Evolutionary conservation across 2,888 invertebrate genomes (phyloP).

Genomic region (Lutraria lutraria): DNA sequence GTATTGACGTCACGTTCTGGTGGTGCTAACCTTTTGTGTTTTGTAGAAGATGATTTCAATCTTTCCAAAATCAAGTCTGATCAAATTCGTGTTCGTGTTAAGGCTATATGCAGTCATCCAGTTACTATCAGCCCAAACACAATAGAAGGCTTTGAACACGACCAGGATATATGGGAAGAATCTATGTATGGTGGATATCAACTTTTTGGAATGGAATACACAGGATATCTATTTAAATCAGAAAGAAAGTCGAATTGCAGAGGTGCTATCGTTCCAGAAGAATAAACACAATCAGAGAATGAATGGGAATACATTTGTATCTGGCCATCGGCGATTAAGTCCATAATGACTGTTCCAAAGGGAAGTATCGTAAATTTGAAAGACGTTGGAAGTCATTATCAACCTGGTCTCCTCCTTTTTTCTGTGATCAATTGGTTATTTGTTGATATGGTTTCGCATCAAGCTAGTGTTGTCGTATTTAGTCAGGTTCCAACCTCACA

Average conservation of each 20-base stretch:
- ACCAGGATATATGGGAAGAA: conserved; percentile 32
- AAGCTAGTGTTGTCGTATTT: not conserved
- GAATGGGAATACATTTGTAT: not conserved
- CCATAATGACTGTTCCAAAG: not conserved
- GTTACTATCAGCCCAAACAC: no score
- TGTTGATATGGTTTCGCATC: not conserved
- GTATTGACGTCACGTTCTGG: not conserved
- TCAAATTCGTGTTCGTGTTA: not conserved
- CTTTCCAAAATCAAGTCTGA: not conserved
- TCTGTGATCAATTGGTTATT: not conserved
- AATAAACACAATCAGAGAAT: no score
- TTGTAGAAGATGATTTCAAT: no score
- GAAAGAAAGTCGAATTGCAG: no score
- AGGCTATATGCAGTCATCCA: not conserved
- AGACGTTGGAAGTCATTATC: not conserved
- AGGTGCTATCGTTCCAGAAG: no score
- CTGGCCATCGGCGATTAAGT: not conserved
- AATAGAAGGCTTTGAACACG: not conserved
- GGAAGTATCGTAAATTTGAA: conserved; percentile 17
- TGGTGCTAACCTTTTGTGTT: no score
- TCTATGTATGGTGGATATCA: not conserved
- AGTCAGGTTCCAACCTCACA: no score
- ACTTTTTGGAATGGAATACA: conserved; percentile 26
- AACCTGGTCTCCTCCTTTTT: not conserved
- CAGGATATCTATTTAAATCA: not conserved